These are phyloP conservation scores for Astreopora myriophthalma DNA, from an alignment of 64 coral and sea anemone species.

Conservation along the genomic window DNA sequence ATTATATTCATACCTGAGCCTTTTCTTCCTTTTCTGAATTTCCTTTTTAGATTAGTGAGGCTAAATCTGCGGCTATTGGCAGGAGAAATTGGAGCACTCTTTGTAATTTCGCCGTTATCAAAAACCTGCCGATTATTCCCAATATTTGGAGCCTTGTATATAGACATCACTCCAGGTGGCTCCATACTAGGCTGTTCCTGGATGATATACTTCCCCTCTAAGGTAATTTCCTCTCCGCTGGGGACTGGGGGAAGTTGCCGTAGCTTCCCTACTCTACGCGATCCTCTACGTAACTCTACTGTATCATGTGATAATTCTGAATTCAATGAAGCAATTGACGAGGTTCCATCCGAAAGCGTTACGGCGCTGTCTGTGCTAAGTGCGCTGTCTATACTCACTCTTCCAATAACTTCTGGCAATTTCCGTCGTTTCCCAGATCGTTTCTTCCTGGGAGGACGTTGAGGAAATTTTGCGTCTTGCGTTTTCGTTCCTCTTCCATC, in stretches of 20 bases:
- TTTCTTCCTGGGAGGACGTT: conserved; percentile 8
- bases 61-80: neutral
- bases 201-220: neutral
- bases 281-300: neutral
- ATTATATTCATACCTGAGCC: conserved; percentile 5
- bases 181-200: neutral
- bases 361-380: neutral
- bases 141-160: conserved; percentile 13
- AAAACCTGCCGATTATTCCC: conserved; percentile 30
- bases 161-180: conserved; percentile 30
- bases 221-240: conserved; percentile 3
- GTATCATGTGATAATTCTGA: neutral
- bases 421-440: neutral
- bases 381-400: neutral
- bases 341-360: conserved; percentile 18
- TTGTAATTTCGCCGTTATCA: conserved; percentile 50
- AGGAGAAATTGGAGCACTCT: neutral
- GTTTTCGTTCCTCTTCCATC: neutral
- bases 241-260: conserved; percentile 64
- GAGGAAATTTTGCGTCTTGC: neutral
- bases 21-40: neutral
- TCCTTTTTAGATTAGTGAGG: neutral
- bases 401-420: neutral
- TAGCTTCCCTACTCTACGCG: neutral
- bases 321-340: neutral